Percentiles rank a stretch among this genome's conserved stretches.
Evolutionary conservation across 2,888 invertebrate genomes (phyloP).

Genomic region (Ormyrus thymus): DNA sequence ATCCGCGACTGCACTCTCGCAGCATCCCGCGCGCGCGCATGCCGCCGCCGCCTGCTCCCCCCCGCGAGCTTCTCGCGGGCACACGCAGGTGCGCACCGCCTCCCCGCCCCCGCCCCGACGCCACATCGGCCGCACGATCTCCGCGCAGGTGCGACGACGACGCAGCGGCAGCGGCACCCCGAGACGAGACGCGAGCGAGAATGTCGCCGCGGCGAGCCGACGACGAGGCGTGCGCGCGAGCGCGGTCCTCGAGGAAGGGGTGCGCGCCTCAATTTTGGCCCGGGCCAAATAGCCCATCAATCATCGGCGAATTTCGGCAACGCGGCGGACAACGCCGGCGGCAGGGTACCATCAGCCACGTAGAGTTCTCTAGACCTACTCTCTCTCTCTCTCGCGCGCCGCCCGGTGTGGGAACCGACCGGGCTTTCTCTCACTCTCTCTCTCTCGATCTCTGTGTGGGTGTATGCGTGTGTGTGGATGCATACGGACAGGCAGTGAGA

Average conservation of each 20-base stretch:
- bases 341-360: conserved; percentile 73
- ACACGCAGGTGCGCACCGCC: background rate
- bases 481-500: conserved; percentile 30
- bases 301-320: conserved; percentile 74
- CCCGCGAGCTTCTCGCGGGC: background rate
- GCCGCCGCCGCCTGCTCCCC: background rate
- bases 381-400: conserved; percentile 25
- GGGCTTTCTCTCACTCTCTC: background rate
- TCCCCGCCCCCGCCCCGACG: background rate
- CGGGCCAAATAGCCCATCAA: conserved; percentile 73
- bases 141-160: too few relatives aligned
- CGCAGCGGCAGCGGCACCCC: too few relatives aligned
- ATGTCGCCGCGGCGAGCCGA: too few relatives aligned
- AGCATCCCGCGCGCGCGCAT: conserved; percentile 47
- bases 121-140: too few relatives aligned
- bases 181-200: too few relatives aligned
- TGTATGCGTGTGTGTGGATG: background rate
- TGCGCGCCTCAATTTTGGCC: conserved; percentile 62
- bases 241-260: too few relatives aligned
- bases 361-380: conserved; percentile 71
- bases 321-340: conserved; percentile 73
- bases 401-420: conserved; percentile 6
- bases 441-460: background rate
- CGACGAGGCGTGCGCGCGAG: too few relatives aligned
- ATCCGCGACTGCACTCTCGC: conserved; percentile 53